Evolutionary conservation across 2,888 invertebrate genomes (phyloP).

Genomic region (Pseudanteris insignis): DNA sequence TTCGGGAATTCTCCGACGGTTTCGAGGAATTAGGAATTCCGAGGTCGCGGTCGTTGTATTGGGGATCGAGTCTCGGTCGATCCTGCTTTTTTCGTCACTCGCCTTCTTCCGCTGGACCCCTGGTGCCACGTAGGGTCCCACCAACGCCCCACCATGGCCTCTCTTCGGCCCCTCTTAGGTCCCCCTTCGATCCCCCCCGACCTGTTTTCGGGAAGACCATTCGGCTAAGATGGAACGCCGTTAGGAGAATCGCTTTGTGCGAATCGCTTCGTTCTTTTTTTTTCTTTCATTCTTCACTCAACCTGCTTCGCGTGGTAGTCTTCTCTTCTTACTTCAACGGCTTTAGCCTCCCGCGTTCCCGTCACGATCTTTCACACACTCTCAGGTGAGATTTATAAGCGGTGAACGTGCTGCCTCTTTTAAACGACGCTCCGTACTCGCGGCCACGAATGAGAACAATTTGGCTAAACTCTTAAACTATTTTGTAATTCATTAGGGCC

Average conservation of each 20-base stretch:
- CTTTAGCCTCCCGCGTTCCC: constrained; percentile 20
- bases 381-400: constrained; percentile 59
- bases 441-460: too few relatives aligned
- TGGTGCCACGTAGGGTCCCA: too few relatives aligned
- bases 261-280: constrained; percentile 46
- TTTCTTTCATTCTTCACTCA: constrained; percentile 42
- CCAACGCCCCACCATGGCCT: constrained; percentile 18
- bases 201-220: constrained; percentile 40
- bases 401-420: too few relatives aligned
- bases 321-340: constrained; percentile 14
- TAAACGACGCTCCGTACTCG: too few relatives aligned
- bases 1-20: constrained; percentile 66
- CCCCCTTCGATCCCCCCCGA: constrained; percentile 5
- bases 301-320: constrained; percentile 8
- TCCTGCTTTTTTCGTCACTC: constrained; percentile 27
- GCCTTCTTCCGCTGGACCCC: neutral
- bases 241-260: constrained; percentile 46
- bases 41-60: constrained; percentile 56
- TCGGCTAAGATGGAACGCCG: constrained; percentile 38
- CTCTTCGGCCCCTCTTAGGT: constrained; percentile 19
- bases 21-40: constrained; percentile 67
- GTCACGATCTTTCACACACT: constrained; percentile 37
- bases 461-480: too few relatives aligned
- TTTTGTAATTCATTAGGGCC: too few relatives aligned
- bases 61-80: constrained; percentile 30